Percentiles rank a stretch among this genome's conserved stretches.
phyloP scores from a whole-genome alignment of 1,140 invertebrate genomes.

The Brachionus koreanus region DNA sequence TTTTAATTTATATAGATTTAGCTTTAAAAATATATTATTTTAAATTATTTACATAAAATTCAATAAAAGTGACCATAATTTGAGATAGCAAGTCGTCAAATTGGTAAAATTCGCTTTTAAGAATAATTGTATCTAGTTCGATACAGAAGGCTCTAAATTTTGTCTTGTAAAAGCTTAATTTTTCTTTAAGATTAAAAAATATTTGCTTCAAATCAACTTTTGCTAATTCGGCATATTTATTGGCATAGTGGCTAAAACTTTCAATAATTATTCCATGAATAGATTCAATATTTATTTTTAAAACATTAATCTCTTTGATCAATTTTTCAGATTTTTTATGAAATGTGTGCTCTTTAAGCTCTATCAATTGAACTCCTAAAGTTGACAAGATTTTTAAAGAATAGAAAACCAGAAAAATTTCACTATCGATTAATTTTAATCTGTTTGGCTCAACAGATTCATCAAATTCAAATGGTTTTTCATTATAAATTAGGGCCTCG shows the following conservation, averaged over 20 bases:
- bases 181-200: conserved; percentile 25
- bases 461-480: conserved; percentile 30
- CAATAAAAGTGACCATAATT: not conserved
- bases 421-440: conserved; percentile 9
- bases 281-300: not conserved
- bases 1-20: not conserved
- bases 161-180: not conserved
- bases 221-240: not conserved
- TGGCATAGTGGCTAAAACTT: not conserved
- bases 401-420: conserved; percentile 13
- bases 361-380: not conserved
- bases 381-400: conserved; percentile 9
- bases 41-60: conserved; percentile 23
- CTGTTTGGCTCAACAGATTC: not conserved
- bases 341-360: conserved; percentile 23
- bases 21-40: not conserved
- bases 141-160: conserved; percentile 34
- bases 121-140: not conserved
- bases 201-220: conserved; percentile 14
- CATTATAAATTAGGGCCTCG: not conserved
- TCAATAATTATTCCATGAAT: not conserved
- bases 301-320: not conserved
- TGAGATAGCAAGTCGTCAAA: not conserved
- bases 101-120: not conserved
- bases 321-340: conserved; percentile 10